Percentiles rank a stretch among this genome's conserved stretches.
phyloP scores from a whole-genome alignment of 2,797 vertebrate species.

The Ambastaia sidthimunki region DNA sequence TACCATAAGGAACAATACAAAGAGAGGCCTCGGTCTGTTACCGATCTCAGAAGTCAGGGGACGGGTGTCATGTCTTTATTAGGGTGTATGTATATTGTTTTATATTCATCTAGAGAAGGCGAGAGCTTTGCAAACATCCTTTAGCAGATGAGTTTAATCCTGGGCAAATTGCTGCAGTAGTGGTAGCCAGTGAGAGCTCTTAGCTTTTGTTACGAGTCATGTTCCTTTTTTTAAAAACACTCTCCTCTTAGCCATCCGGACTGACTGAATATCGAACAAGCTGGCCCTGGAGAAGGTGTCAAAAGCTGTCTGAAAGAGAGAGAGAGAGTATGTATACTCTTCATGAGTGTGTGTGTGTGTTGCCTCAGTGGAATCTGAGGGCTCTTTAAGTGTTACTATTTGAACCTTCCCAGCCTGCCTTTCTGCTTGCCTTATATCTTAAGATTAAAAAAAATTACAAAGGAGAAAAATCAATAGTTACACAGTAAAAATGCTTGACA shows the following conservation, averaged over 20 bases:
- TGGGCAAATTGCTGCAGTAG: constrained; percentile 61
- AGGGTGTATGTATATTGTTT: constrained; percentile 11
- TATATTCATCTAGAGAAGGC: constrained; percentile 8
- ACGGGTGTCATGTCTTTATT: constrained; percentile 26
- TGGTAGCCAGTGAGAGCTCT: constrained; percentile 74
- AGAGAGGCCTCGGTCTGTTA: constrained; percentile 19
- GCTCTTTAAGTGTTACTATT: constrained; percentile 73
- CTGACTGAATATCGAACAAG: constrained; percentile 64
- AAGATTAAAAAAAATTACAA: constrained; percentile 73
- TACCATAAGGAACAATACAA: constrained; percentile 33
- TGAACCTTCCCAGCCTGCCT: constrained; percentile 68
- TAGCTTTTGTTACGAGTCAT: constrained; percentile 76
- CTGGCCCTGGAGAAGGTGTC: constrained; percentile 71
- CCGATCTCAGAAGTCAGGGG: not conserved
- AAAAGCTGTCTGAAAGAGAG: constrained; percentile 71
- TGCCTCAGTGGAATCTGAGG: constrained; percentile 65
- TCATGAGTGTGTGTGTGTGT: constrained; percentile 56
- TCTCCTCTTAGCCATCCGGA: constrained; percentile 51
- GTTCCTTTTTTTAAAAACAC: constrained; percentile 65
- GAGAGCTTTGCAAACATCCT: constrained; percentile 66
- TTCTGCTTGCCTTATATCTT: constrained; percentile 67
- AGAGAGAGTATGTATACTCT: constrained; percentile 50
- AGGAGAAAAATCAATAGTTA: constrained; percentile 80
- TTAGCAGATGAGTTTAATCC: constrained; percentile 77
- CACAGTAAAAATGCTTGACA: constrained; percentile 78